phyloP scores from a whole-genome alignment of 2,888 invertebrate genomes.

The Acleris literana region DNA sequence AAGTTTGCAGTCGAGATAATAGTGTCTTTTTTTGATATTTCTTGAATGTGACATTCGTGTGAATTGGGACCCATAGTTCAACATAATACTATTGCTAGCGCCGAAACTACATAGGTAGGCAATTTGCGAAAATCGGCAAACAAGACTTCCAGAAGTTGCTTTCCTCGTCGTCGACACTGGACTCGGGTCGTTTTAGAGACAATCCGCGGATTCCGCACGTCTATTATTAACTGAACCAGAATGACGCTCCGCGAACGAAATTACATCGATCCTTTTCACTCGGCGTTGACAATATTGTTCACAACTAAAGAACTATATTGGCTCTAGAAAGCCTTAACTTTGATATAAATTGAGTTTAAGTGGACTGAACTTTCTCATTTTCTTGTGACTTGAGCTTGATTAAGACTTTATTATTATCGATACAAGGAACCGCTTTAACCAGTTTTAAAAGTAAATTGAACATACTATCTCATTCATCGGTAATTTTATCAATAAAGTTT shows the following conservation, averaged over 20 bases:
- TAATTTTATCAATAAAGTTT: background rate
- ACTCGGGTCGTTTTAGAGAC: constrained; percentile 9
- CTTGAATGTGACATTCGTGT: no score
- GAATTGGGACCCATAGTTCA: no score
- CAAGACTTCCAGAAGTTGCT: background rate
- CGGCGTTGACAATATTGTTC: background rate
- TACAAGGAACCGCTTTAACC: constrained; percentile 1
- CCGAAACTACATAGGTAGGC: no score
- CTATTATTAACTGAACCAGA: constrained; percentile 19
- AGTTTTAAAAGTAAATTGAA: constrained; percentile 14
- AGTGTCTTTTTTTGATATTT: no score
- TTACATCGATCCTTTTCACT: constrained; percentile 3
- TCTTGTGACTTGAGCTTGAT: background rate
- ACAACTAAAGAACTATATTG: background rate
- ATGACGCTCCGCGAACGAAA: no score
- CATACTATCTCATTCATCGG: constrained; percentile 9
- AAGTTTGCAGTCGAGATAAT: no score
- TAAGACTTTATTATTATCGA: constrained; percentile 4
- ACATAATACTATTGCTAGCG: no score
- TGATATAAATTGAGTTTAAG: constrained; percentile 19
- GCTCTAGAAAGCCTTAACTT: background rate
- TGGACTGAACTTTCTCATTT: constrained; percentile 10
- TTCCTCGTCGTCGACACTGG: background rate
- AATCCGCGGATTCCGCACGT: constrained; percentile 22
- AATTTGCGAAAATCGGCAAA: background rate